Base-by-base conservation (phyloP, 2,113 vertebrate species). In the Collichthys lucidus region DNA sequence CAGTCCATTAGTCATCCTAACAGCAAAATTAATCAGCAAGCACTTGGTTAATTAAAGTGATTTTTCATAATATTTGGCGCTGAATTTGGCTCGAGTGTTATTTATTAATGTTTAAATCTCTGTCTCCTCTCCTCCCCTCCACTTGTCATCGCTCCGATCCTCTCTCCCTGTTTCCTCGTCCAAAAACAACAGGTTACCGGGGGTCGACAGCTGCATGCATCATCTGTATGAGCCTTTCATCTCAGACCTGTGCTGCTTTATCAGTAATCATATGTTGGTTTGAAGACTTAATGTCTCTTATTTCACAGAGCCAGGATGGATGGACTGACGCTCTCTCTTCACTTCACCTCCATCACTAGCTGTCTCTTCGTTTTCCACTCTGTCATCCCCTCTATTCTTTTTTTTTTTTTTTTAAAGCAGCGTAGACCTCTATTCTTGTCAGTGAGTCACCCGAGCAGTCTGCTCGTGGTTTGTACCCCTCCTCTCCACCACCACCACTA, bases 401-500 rank as follows among this genome's bases (percentile, higher is more conserved):
- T 42, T 44, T 80, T n/a, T n/a, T n/a, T n/a, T 74, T 81, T 83
- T n/a, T n/a, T n/a, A n/a, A 61, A 64, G 63, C 60, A 86, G 35
- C 7, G 35, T 40, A 40, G 80, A 73, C 72, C 68, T 89, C 76
- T 90, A 86, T 91, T 90, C 77, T 77, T 17, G 87, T 77, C 75
- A 19, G 79, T 91, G 91, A 93, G 82, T 93, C 92, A 91, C 83
- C 55, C 79, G 1, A 29, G 83, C 81, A 85, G 88, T 90, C 88
- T 92, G 89, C 80, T 75, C 83, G 92, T 90, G 92, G 92, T 91
- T 91, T 85, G 14, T 19, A 74, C 53, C 74, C 77, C 83, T 40
- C 35, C 35, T 40, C 35, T 40, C 7, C 35, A 9, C 35, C 35
- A 9, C 35, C 79, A 61, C 40, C 26, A 26, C 26, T 26, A 26